Evolutionary conservation across 2,797 vertebrate genomes (phyloP).

Genomic region (Myotis findleyi): DNA sequence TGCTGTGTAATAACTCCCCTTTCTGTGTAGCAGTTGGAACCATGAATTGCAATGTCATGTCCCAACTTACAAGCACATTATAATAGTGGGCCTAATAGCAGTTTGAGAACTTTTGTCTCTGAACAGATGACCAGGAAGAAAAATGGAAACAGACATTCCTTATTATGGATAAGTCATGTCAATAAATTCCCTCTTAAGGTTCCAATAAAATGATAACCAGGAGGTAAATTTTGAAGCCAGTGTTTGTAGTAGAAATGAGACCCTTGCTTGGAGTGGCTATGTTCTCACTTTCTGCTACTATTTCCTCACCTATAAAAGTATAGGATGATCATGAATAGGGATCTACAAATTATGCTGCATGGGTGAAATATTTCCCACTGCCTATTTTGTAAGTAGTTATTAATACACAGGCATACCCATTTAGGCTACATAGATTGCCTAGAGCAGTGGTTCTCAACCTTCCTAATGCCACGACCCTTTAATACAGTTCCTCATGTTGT

Average conservation of each 20-base stretch:
- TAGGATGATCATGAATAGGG: neutral
- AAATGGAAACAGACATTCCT: neutral
- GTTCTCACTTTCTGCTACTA: neutral
- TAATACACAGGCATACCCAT: neutral
- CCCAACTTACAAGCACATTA: neutral
- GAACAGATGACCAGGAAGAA: neutral
- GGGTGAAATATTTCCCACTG: neutral
- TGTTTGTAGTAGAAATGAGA: neutral
- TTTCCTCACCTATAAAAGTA: neutral
- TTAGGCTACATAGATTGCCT: neutral
- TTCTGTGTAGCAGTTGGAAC: neutral
- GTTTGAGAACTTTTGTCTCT: neutral
- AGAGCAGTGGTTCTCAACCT: too few species aligned
- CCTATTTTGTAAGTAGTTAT: neutral
- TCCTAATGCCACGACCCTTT: too few species aligned
- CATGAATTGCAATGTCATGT: neutral
- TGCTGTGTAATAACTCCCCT: neutral
- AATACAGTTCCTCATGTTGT: too few species aligned
- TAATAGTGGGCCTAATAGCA: neutral
- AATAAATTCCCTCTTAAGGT: neutral
- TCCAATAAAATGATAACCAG: neutral
- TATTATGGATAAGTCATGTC: neutral
- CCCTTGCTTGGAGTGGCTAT: neutral
- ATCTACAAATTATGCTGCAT: neutral
- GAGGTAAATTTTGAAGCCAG: neutral